These are phyloP conservation scores for Elegia similella DNA, from an alignment of 2,888 invertebrate genomes.

Conservation along the genomic window DNA sequence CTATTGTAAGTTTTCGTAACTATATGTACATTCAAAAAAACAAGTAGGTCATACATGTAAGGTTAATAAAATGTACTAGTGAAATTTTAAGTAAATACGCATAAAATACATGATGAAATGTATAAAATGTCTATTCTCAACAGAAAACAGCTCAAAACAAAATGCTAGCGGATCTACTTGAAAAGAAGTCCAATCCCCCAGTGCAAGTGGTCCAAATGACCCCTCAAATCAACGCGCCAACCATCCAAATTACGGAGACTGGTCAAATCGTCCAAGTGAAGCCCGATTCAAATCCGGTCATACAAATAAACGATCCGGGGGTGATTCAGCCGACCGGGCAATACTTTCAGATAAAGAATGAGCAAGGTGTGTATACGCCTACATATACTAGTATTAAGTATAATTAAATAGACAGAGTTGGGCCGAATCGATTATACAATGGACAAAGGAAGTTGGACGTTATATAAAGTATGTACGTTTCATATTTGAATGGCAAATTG, in stretches of 20 bases:
- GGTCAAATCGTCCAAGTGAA: constrained; percentile 76
- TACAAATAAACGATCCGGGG: constrained; percentile 59
- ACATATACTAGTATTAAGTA: too few species aligned
- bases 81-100: too few species aligned
- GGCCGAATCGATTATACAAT: too few species aligned
- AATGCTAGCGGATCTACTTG: constrained; percentile 91
- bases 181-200: constrained; percentile 85
- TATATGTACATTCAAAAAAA: constrained; percentile 9
- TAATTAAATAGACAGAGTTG: too few species aligned
- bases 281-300: constrained; percentile 52
- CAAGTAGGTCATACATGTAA: too few species aligned
- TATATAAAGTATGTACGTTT: too few species aligned
- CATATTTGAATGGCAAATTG: too few species aligned
- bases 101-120: too few species aligned
- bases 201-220: constrained; percentile 75
- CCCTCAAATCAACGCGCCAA: constrained; percentile 67
- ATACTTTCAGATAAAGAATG: constrained; percentile 71
- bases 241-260: constrained; percentile 73
- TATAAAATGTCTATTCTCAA: constrained; percentile 8
- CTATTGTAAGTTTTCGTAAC: constrained; percentile 57
- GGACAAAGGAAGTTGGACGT: too few species aligned
- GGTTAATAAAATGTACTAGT: too few species aligned
- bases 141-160: constrained; percentile 83
- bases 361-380: constrained; percentile 41
- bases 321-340: constrained; percentile 51